Conservation (phyloP, 2,888 invertebrate species). For the Caenorhabditis zanzibari region DNA sequence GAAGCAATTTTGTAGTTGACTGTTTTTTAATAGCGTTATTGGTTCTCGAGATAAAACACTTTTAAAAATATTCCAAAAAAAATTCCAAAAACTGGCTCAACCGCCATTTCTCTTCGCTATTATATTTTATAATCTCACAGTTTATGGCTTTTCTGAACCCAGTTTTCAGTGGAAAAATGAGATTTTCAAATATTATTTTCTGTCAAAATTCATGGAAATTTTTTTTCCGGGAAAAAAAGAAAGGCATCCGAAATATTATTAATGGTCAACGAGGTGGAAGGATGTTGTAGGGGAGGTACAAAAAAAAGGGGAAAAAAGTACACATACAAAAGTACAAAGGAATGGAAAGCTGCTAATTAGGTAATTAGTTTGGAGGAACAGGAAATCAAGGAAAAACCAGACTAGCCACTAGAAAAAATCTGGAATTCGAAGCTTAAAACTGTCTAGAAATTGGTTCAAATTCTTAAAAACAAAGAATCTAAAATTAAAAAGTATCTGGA, state of each 20-base stretch:
- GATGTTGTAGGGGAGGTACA: background rate
- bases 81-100: background rate
- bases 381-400: background rate
- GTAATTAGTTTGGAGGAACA: no score
- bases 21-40: no score
- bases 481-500: background rate
- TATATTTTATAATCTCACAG: background rate
- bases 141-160: background rate
- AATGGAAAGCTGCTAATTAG: background rate
- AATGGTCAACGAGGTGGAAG: background rate
- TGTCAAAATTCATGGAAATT: no score
- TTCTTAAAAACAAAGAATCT: background rate
- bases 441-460: background rate
- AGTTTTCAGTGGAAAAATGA: background rate
- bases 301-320: background rate
- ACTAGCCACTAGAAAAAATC: background rate
- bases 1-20: no score
- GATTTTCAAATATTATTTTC: background rate
- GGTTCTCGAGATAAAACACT: no score
- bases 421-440: background rate
- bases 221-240: no score
- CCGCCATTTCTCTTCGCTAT: background rate
- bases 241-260: background rate
- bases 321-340: constrained; percentile 8
- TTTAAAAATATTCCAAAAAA: no score